Evolutionary conservation across 92 coral and sea anemone genomes (phyloP).

Genomic region (Plumapathes pennacea): DNA sequence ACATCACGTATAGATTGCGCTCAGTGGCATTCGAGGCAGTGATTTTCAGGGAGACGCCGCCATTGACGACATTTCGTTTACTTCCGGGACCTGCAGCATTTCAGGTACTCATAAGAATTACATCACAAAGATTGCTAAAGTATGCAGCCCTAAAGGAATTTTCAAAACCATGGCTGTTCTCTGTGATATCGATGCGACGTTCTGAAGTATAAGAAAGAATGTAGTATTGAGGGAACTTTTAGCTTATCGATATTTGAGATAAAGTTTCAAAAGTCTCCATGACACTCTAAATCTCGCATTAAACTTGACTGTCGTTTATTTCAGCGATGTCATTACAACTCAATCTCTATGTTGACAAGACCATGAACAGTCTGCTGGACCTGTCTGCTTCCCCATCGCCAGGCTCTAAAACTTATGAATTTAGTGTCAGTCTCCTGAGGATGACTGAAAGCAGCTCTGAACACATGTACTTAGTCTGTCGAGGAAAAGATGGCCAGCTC

Average conservation of each 20-base stretch:
- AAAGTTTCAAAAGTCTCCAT: no score
- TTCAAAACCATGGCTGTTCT: no score
- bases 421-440: background rate
- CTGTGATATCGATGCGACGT: no score
- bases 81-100: background rate
- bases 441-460: background rate
- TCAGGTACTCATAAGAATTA: slow-evolving; percentile 1
- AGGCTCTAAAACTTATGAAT: background rate
- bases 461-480: background rate
- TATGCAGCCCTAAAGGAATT: no score
- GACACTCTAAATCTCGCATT: no score
- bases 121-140: no score
- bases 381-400: slow-evolving; percentile 1
- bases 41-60: slow-evolving; percentile 18
- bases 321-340: background rate
- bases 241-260: no score
- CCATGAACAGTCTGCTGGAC: background rate
- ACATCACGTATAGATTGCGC: background rate
- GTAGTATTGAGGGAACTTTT: no score
- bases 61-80: slow-evolving; percentile 14
- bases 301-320: background rate
- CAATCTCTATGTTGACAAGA: slow-evolving; percentile 9
- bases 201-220: no score
- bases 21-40: slow-evolving; percentile 4
- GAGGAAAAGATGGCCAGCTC: background rate